These are phyloP conservation scores for Standfussiana lucernea DNA, from an alignment of 2,888 invertebrate species.

Conservation along the genomic window DNA sequence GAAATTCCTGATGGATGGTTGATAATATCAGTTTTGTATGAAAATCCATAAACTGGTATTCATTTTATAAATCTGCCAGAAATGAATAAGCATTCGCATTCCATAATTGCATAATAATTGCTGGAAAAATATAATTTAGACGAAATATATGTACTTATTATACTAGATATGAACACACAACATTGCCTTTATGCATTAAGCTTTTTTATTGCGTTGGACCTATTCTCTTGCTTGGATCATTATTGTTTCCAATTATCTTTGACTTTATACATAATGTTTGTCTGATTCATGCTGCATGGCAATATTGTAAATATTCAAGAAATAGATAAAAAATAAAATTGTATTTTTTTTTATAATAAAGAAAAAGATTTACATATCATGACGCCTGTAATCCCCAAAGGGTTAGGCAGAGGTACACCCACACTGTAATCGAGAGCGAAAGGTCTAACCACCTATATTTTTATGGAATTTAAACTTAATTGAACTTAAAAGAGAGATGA, in stretches of 20 bases:
- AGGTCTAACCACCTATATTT: too few species aligned
- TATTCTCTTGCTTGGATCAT: slow-evolving; percentile 57
- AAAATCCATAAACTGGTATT: not conserved
- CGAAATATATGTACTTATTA: not conserved
- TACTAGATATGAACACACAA: slow-evolving; percentile 53
- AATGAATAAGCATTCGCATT: not conserved
- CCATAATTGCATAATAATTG: not conserved
- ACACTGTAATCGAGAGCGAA: not conserved
- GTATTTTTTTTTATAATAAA: not conserved
- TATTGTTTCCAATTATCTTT: slow-evolving; percentile 22
- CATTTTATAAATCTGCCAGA: not conserved
- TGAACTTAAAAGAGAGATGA: too few species aligned
- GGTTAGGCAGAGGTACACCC: not conserved
- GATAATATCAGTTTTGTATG: not conserved
- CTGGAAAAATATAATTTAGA: too few species aligned
- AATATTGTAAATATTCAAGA: slow-evolving; percentile 10
- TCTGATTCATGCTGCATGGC: slow-evolving; percentile 34
- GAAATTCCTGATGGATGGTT: too few species aligned
- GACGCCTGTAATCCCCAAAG: not conserved
- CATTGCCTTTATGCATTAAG: slow-evolving; percentile 65
- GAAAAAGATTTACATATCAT: not conserved
- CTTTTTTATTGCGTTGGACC: slow-evolving; percentile 68
- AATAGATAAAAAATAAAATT: not conserved
- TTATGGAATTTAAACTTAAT: not conserved
- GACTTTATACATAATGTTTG: slow-evolving; percentile 5